A percentile compares a stretch with the other conserved stretches of the same genome.
Evolutionary conservation across 2,113 vertebrate genomes (phyloP).

Genomic region (Numida meleagris): DNA sequence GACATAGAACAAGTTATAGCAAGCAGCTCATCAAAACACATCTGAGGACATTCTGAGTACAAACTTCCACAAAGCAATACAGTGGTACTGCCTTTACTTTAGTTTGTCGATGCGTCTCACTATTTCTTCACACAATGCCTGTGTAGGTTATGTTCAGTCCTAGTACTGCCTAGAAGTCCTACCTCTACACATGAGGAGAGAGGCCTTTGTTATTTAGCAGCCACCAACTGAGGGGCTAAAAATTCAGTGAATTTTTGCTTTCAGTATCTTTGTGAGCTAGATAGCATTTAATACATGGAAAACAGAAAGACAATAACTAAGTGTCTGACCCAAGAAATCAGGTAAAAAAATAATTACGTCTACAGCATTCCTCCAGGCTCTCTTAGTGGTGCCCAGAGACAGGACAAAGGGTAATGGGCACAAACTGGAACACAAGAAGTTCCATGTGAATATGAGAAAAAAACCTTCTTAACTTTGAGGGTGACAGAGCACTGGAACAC

Average conservation of each 20-base stretch:
- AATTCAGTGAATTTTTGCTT: background rate
- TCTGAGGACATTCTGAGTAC: background rate
- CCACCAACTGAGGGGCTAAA: background rate
- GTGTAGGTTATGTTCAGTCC: background rate
- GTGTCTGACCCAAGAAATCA: background rate
- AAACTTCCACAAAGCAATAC: background rate
- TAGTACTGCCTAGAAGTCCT: background rate
- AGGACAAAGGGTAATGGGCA: background rate
- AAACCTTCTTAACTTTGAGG: background rate
- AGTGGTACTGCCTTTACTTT: background rate
- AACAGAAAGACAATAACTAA: background rate
- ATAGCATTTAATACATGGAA: background rate
- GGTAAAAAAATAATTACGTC: background rate
- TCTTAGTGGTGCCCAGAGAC: background rate
- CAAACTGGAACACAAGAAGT: background rate
- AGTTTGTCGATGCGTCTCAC: background rate
- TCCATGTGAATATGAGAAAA: background rate
- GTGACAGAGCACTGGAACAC: background rate
- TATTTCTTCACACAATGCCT: background rate
- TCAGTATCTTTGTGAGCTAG: background rate
- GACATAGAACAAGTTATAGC: background rate
- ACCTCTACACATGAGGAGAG: background rate
- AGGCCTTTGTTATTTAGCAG: background rate
- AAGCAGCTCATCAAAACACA: constrained; percentile 26
- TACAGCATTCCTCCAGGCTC: background rate